Base-by-base conservation (phyloP, 2,888 invertebrate species). In the Emmelina monodactyla region DNA sequence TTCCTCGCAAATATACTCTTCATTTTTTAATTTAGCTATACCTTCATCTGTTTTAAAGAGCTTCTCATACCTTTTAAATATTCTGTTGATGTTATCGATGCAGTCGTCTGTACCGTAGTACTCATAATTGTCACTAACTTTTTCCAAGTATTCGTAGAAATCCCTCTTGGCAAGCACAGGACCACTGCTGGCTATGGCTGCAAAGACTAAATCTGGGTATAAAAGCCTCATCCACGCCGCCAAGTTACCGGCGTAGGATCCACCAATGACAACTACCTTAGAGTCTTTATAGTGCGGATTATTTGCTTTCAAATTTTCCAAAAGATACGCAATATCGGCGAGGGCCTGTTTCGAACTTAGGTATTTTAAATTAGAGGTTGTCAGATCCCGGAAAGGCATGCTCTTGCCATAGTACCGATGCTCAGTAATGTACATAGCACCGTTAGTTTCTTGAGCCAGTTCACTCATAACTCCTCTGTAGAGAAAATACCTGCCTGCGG, bases 341-440 rank as follows among this genome's bases (percentile, higher is more conserved):
- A 76, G 49, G 5, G 73, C 70, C 55, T 76, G 78, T 36, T 54
- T 53, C 1, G 70, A 55, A 46, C 57, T 69, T 7, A 76, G 51
- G 42, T 56, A 75, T 35, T 53, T 49, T n/a, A 76, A 51, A 38
- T 62, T 62, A 40, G 65, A 51, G 1, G 55, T 47, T 1, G 45
- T 60, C 2, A 50, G 50, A n/a, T 59, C 46, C 12, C 59, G 28
- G 9, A 70, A 55, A 2, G 76, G 76, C 41, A 61, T 62, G 39
- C 75, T 76, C 13, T 65, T 49, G 1, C 76, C 76, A 25, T 76
- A 76, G 47, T 71, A 78, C 41, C 78, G 65, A 32, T 76, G 76
- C 48, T 76, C 78, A 2, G 62, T 47, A 29, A 58, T 41, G 41
- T 55, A 72, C 57, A 78, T 57, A 2, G 68, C 75, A 2, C 75